Percentiles rank a stretch among this genome's conserved stretches.
phyloP scores from a whole-genome alignment of 23 tunicate genomes.

The Corella eumyota region DNA sequence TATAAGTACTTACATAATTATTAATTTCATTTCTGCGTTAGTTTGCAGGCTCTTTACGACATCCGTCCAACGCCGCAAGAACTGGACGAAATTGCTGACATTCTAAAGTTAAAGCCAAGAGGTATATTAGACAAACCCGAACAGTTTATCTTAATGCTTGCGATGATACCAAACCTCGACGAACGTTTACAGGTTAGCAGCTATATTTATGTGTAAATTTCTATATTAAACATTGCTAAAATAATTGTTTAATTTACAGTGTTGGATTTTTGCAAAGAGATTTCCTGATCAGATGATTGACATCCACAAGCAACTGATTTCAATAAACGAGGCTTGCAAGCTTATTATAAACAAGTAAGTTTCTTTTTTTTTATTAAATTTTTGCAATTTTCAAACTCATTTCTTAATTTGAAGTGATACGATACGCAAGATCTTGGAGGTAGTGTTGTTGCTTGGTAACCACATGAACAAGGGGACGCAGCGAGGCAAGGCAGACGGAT shows the following conservation, averaged over 20 bases:
- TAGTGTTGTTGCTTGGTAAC: slow-evolving; percentile 50
- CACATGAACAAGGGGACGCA: slow-evolving; percentile 75
- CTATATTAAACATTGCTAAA: no score
- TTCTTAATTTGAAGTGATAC: slow-evolving; percentile 26
- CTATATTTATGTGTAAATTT: neutral
- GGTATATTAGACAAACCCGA: slow-evolving; percentile 84
- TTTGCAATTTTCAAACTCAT: neutral
- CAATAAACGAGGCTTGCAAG: slow-evolving; percentile 36
- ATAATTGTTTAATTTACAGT: slow-evolving; percentile 12
- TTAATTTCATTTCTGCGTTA: no score
- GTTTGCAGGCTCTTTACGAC: slow-evolving; percentile 79
- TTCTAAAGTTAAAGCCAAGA: slow-evolving; percentile 36
- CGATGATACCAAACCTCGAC: slow-evolving; percentile 72
- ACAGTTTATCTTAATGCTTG: slow-evolving; percentile 83
- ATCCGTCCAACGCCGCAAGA: slow-evolving; percentile 70
- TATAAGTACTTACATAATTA: no score
- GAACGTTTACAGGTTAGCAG: slow-evolving; percentile 53
- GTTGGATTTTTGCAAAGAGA: slow-evolving; percentile 77
- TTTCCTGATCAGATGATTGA: slow-evolving; percentile 79
- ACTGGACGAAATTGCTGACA: slow-evolving; percentile 73
- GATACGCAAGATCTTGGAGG: slow-evolving; percentile 36
- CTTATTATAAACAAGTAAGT: slow-evolving; percentile 47
- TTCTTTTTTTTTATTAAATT: neutral
- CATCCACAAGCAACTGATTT: slow-evolving; percentile 59
- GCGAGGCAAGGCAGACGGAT: slow-evolving; percentile 73